Evolutionary conservation across 2,888 invertebrate genomes (phyloP), one percentile per base, ranked within the genome.

Genomic region (Torymus tubicola): DNA sequence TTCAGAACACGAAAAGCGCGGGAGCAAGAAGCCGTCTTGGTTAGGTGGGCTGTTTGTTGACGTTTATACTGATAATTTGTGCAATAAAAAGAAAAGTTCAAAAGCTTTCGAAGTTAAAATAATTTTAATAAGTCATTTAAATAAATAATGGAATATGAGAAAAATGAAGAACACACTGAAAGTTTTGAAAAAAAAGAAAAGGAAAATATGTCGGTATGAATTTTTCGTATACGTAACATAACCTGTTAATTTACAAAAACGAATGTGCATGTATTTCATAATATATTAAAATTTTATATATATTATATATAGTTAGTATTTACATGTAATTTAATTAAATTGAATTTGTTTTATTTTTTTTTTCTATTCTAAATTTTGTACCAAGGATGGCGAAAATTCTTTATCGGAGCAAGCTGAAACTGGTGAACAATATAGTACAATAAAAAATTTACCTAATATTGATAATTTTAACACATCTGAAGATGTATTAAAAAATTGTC

Each of bases 1-100:
- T 60, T 14, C 4, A 64, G 24, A 58, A 57, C 4, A n/a, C 52
- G 14, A 58, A 72, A 76, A 76, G 53, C 71, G 80, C 80, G 80
- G 75, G 80, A 76, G 5, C 3, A 76, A 74, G 21, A 13, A 57
- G 61, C 67, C 71, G 67, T 71, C 80, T n/a, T 74, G 21, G 16
- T 24, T 11, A 31, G 50, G 31, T 63, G 21, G 60, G 13, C 55
- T 80, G 52, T 80, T 80, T 80, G 76, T 80, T 80, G 80, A 77
- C 76, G 68, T 76, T 72, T 76, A 67, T 57, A 72, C 61, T 50
- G 67, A 58, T 58, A 42, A 50, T 31, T 57, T 58, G 53, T 50
- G 31, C 31, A 53, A 65, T 60, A 68, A 72, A 75, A 70, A 73
- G 4, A 31, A 5, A 31, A 31, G 31, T 31, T 31, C 31, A 31